Evolutionary conservation across 2,888 invertebrate species (phyloP), one percentile per base, ranked within the genome.

Genomic region (Epistrophella euchroma): DNA sequence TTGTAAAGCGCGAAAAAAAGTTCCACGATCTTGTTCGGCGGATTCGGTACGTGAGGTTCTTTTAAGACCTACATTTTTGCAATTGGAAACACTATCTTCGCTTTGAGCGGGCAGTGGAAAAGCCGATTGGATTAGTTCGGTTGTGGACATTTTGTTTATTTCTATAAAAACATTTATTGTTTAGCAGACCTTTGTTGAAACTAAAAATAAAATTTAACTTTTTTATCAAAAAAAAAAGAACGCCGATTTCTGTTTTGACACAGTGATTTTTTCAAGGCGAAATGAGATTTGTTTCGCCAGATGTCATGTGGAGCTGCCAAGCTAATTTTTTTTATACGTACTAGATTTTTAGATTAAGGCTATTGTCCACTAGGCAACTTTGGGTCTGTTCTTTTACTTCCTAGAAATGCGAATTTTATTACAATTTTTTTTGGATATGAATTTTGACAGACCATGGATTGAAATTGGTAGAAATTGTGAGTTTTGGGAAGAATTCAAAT

Each of bases 1-100:
- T 90, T 96, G 95, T 90, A 98, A 94, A 91, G 98, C 98, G 62
- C 91, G 91, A 88, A 91, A 92, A 81, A 93, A 93, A 56, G 90
- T 90, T 0, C 90, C 91, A 0, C 90, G 91, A 9, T 89, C 89
- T 25, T 90, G 89, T 22, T 89, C 82, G 70, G 79, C 78, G 9
- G 66, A 13, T 45, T 88, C 90, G 5, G 88, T 88, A 11, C 74
- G 80, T 25, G 75, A 32, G 11, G 80, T 47, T 68, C 56, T 32
- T 50, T 75, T 74, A 11, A 80, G 6, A 40, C 72, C 62, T 15
- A 66, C 60, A 32, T 74, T 35, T 82, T 85, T 81, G 43, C 66
- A 72, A 76, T 60, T 70, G 2, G 72, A 47, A 25, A 37, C 35
- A 25, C 82, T 88, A 58, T 87, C 87, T 3, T 89, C 89, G 10